Base-by-base conservation (phyloP, 53 echinoderm and acorn worm species). In the Echinarachnius parma region DNA sequence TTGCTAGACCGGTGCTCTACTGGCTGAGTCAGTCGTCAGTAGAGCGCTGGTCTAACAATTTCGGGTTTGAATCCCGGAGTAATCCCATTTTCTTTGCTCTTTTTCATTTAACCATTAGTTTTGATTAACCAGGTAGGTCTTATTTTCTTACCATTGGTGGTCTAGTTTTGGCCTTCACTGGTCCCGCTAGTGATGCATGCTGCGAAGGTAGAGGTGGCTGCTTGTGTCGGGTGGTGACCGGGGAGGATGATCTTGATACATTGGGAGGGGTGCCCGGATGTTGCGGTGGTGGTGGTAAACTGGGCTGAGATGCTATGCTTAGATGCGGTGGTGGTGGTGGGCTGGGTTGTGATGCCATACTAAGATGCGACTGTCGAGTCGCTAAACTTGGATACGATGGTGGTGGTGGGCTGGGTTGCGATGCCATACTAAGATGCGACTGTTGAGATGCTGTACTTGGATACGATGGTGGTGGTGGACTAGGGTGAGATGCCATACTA, bases 161-260 rank as follows among this genome's bases (percentile, higher is more conserved):
- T 21, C 39, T 72, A 34, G 20, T n/a, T 37, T 35, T 25, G 39
- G 5, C 28, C 3, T 31, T 30, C 23, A 31, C 25, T 34, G 49
- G 69, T 13, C 69, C 53, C 31, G 50, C 35, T 32, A 32, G 49
- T 9, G 69, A 72, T 37, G 74, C 22, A 14, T 42, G 26, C 44
- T 72, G 74, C 52, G 9, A 20, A 4, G 9, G 13, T 19, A 14
- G 52, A 10, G 9, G 52, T 4, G 9, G 13, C 39, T 72, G 55
- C 27, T 18, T 24, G 28, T 23, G 42, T 37, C 44, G 55, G 36
- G 42, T 56, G 46, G 57, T 37, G 15, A 72, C 36, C n/a, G 74
- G 74, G 3, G 74, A 72, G 39, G 74, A 72, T 1, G 74, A 56
- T 42, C 74, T 34, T 9, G 57, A 72, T 35, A 36, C 25, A 29